Evolutionary conservation across 2,113 vertebrate species (phyloP), one percentile per base, ranked within the genome.

Genomic region (Clarias gariepinus): DNA sequence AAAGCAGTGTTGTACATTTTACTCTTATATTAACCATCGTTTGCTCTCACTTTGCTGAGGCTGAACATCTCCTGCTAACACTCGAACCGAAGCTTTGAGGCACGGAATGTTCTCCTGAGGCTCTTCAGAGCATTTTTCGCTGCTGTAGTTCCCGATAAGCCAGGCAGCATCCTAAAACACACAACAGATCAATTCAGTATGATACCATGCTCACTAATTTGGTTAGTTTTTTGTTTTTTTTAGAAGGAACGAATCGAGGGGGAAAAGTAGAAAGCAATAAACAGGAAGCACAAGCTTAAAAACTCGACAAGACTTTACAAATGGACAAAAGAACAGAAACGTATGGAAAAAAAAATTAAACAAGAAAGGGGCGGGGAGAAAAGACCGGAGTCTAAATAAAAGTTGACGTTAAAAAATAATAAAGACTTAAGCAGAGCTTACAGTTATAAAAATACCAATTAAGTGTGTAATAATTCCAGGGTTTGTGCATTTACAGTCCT

Each of bases 111-210:
- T 61, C 25, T 81, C 1, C 19, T 16, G 55, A 57, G 53, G 8
- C 1, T 69, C 66, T 1, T 74, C 21, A 47, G 69, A 60, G 57
- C 83, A 36, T 61, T 58, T 28, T n/a, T 58, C 69, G 15, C 21
- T 41, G 68, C 83, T 84, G 82, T 36, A n/a, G 55, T 74, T 84
- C 23, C 83, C 66, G 1, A 18, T 41, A 8, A 36, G 16, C 68
- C 30, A 61, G 30, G 30, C 68, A 18, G 10, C 12, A n/a, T 84
- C 55, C 83, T 84, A 58, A n/a, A 84, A 84, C 55, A 47, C 60
- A 69, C 25, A 68, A 28, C 0, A 68, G 5, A n/a, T 73, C 8
- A 36, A 69, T 57, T 30, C 28, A 57, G 28, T n/a, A 19, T 55
- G 52, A 36, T 36, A 60, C 18, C 53, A 23, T 66, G 30, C 12